Base-by-base conservation (phyloP, 2,888 invertebrate species). In the Panzeria rudis region DNA sequence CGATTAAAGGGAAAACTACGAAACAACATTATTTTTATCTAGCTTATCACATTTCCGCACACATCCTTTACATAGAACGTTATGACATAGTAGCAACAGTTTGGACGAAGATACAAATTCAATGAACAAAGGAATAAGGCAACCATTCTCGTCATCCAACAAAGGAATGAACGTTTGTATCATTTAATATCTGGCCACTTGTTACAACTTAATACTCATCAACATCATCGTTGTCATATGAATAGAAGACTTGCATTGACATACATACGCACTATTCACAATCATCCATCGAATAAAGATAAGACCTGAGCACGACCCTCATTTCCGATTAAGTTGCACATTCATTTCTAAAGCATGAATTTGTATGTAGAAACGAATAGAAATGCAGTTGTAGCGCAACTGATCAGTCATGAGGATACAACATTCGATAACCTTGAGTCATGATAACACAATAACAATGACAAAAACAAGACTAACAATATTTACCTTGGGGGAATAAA, bases 341-440 rank as follows among this genome's bases (percentile, higher is more conserved):
- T 32, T 11, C 38, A 59, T 62, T 75, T 78, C 72, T n/a, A 20
- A 50, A n/a, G 23, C n/a, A 71, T 25, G 35, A 32, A 76, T 47
- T 35, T 38, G 56, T 32, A 52, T 76, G 47, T 32, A 32, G 15
- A 47, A 56, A 41, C 25, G 38, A 41, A n/a, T n/a, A n/a, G n/a
- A 35, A 35, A 35, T 35, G 35, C 35, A 38, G 8, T 13, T n/a
- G 13, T 9, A 2, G 35, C 3, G 47, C 4, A 17, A 29, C 61
- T 61, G 76, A 41, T 50, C 68, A 83, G 66, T 66, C 71, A 84
- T 61, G 69, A 66, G 61, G 11, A 44, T 44, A 54, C 50, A 72
- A 62, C 69, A 59, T 79, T 79, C 52, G 79, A 84, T 71, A 84
- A 79, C 79, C 75, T 79, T 72, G 72, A 44, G 73, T 69, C 54